Evolutionary conservation across 92 coral and sea anemone species (phyloP).

Genomic region (Zoanthus solanderi): DNA sequence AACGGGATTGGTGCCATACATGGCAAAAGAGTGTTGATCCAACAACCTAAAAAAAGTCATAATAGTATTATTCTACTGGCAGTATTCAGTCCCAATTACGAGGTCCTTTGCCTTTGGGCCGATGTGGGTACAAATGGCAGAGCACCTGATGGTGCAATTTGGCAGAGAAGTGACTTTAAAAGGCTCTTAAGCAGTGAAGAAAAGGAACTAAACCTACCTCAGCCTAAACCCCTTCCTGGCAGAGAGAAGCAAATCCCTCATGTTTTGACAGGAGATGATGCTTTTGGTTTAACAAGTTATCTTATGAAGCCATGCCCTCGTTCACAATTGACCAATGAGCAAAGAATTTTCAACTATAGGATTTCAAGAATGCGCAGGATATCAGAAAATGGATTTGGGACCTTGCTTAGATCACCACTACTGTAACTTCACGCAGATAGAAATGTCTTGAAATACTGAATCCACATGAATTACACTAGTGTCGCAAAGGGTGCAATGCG

Average conservation of each 20-base stretch:
- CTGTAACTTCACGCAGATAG: not conserved
- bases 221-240: not conserved
- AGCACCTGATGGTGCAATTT: constrained; percentile 57
- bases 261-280: not conserved
- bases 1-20: constrained; percentile 57
- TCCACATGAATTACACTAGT: too few species aligned
- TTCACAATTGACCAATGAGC: constrained; percentile 30
- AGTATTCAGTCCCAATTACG: constrained; percentile 32
- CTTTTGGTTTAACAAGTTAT: not conserved
- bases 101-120: constrained; percentile 32
- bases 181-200: constrained; percentile 4
- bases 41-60: constrained; percentile 46
- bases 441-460: too few species aligned
- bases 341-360: constrained; percentile 51
- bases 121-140: constrained; percentile 48
- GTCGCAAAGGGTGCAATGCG: too few species aligned
- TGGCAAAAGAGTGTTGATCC: constrained; percentile 56
- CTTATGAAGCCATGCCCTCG: constrained; percentile 37
- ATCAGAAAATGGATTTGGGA: constrained; percentile 1
- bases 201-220: constrained; percentile 49
- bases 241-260: not conserved
- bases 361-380: constrained; percentile 35
- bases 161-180: constrained; percentile 46
- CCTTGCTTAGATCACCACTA: constrained; percentile 44
- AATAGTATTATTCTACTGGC: constrained; percentile 36